Evolutionary conservation across 1,140 invertebrate genomes (phyloP), one percentile per base, ranked within the genome.

Genomic region (Paralvinella palmiformis): DNA sequence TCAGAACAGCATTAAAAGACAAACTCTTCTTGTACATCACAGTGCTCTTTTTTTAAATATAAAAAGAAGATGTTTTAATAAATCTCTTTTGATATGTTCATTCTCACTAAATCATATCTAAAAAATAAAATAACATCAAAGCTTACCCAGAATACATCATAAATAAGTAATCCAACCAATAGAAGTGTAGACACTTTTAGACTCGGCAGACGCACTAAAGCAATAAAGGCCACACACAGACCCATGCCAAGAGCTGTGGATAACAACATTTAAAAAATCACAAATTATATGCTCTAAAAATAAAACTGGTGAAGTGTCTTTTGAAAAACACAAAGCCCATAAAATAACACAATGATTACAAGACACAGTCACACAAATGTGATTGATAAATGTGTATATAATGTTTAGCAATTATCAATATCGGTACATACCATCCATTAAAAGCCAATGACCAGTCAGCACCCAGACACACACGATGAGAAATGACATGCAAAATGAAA

Each of bases 391-490:
- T n/a, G 50, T 13, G 13, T 53, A 24, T 53, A 53, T 53, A 10
- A 22, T 24, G 50, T 13, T 15, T 15, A 44, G n/a, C 37, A 44
- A 13, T 44, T 13, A n/a, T 44, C 37, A n/a, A n/a, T 44, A 44
- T 44, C n/a, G 37, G 24, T 5, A 68, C 77, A 79, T 74, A 90
- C 89, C 93, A 83, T 98, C 94, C 94, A 97, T 97, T 33, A 97
- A 85, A 64, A 97, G 84, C 94, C 94, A 98, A 82, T 98, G 94
- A 1, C 94, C 94, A 58, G 94, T 97, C 44, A 97, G 83, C 65
- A 96, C 91, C 94, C 94, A 97, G 61, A 97, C 88, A 81, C 92
- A 94, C 44, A 97, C 94, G 76, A 97, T 94, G 74, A 88, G 89
- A 62, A 96, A 88, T 63, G 93, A 92, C 37, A 96, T 82, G 61